A percentile compares a stretch with the other conserved stretches of the same genome.
Conservation (phyloP, 2,888 invertebrate genomes). For the Drosophila ezoana region DNA sequence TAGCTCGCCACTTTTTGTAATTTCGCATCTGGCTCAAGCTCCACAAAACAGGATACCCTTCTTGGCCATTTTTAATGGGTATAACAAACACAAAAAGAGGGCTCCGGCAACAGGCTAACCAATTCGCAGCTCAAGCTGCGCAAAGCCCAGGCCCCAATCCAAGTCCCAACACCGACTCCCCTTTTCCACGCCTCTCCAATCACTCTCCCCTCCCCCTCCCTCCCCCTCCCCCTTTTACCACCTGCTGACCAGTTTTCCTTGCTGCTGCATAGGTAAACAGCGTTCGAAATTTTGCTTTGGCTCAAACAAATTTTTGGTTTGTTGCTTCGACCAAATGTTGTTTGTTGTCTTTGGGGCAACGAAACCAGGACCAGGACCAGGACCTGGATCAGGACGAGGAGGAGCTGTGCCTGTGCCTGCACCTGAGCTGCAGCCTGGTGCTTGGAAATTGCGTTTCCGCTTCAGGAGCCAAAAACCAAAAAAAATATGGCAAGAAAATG, state of each 20-base stretch:
- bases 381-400: too few relatives aligned
- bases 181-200: too few relatives aligned
- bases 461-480: conserved; percentile 38
- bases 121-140: conserved; percentile 17
- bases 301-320: conserved; percentile 75
- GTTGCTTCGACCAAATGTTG: conserved; percentile 62
- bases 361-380: neutral
- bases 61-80: too few relatives aligned
- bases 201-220: neutral
- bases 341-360: conserved; percentile 69
- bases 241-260: conserved; percentile 8
- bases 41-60: too few relatives aligned
- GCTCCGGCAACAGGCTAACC: conserved; percentile 2
- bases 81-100: too few relatives aligned
- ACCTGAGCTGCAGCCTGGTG: conserved; percentile 19
- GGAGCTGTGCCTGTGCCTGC: neutral
- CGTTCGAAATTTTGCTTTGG: conserved; percentile 61
- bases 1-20: too few relatives aligned
- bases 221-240: neutral
- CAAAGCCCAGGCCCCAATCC: neutral
- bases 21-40: too few relatives aligned
- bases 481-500: conserved; percentile 19
- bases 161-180: neutral
- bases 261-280: conserved; percentile 31
- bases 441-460: conserved; percentile 76